Evolutionary conservation across 2,888 invertebrate species (phyloP).

Genomic region (Lepidochrysops patricia): DNA sequence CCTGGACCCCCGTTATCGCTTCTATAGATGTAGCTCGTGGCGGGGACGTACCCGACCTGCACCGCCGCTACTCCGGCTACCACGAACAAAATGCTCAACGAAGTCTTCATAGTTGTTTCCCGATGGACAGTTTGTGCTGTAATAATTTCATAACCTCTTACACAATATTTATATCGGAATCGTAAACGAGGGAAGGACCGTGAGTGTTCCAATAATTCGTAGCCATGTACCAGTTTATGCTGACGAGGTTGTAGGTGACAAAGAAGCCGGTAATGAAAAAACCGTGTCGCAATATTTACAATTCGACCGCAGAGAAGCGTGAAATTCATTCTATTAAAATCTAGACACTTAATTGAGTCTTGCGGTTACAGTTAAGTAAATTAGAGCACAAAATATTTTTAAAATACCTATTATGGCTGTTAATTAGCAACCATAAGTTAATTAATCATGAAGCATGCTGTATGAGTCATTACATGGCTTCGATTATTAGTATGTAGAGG

Average conservation of each 20-base stretch:
- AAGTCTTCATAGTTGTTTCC: conserved; percentile 54
- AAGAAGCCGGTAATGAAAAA: conserved; percentile 58
- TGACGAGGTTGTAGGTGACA: conserved; percentile 68
- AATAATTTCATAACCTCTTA: conserved; percentile 61
- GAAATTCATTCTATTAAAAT: conserved; percentile 38
- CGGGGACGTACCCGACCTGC: conserved; percentile 59
- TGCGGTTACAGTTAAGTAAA: neutral
- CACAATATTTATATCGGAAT: conserved; percentile 67
- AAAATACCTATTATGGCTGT: too few relatives aligned
- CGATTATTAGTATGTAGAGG: too few relatives aligned
- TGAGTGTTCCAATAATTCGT: conserved; percentile 49
- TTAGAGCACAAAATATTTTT: conserved; percentile 26
- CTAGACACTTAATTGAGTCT: neutral
- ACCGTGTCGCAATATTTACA: conserved; percentile 41
- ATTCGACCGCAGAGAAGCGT: conserved; percentile 46
- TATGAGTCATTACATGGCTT: too few relatives aligned
- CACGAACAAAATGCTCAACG: conserved; percentile 40
- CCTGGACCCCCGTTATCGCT: conserved; percentile 66
- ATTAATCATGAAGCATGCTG: too few relatives aligned
- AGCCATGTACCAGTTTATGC: conserved; percentile 65
- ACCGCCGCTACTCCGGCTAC: conserved; percentile 41
- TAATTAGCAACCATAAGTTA: too few relatives aligned
- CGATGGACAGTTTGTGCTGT: conserved; percentile 44
- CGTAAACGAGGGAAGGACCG: conserved; percentile 53
- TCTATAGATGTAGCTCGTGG: conserved; percentile 71